These are phyloP conservation scores for Ptilodon capucinus DNA, from an alignment of 2,888 invertebrate genomes.

Conservation along the genomic window DNA sequence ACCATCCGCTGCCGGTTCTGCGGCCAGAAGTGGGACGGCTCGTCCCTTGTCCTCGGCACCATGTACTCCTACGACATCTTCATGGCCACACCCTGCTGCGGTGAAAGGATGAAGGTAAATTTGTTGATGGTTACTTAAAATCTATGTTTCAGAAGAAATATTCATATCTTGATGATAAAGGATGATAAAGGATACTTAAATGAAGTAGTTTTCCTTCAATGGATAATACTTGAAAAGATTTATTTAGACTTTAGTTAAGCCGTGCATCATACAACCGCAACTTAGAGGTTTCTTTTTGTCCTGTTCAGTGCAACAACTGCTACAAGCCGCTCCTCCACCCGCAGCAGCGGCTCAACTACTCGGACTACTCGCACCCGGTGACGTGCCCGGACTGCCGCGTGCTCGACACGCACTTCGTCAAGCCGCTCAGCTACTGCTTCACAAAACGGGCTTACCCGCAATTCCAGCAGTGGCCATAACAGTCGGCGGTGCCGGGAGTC, in stretches of 20 bases:
- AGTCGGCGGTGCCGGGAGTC: conserved; percentile 87
- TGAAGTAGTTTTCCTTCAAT: background rate
- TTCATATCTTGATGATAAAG: too few relatives aligned
- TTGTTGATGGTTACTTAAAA: background rate
- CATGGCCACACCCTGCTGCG: conserved; percentile 98
- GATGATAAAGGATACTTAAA: too few relatives aligned
- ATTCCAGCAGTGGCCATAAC: conserved; percentile 94
- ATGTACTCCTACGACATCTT: conserved; percentile 99
- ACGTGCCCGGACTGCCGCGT: conserved; percentile 96
- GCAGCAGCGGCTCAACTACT: conserved; percentile 94
- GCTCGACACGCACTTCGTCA: conserved; percentile 97
- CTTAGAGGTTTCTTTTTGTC: conserved; percentile 29
- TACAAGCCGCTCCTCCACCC: conserved; percentile 93
- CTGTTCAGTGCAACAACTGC: conserved; percentile 94
- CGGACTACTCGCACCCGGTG: conserved; percentile 96
- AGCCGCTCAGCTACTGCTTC: conserved; percentile 93
- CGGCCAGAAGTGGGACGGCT: conserved; percentile 94
- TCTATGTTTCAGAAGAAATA: too few relatives aligned
- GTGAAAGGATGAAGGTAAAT: conserved; percentile 92
- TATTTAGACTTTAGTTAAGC: background rate
- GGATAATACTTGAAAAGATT: too few relatives aligned
- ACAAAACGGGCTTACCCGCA: conserved; percentile 87
- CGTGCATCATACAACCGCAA: background rate
- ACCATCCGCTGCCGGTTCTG: conserved; percentile 93
- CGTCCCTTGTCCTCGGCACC: conserved; percentile 96